Base-by-base conservation (phyloP, 2,113 vertebrate species). In the Lepus europaeus region DNA sequence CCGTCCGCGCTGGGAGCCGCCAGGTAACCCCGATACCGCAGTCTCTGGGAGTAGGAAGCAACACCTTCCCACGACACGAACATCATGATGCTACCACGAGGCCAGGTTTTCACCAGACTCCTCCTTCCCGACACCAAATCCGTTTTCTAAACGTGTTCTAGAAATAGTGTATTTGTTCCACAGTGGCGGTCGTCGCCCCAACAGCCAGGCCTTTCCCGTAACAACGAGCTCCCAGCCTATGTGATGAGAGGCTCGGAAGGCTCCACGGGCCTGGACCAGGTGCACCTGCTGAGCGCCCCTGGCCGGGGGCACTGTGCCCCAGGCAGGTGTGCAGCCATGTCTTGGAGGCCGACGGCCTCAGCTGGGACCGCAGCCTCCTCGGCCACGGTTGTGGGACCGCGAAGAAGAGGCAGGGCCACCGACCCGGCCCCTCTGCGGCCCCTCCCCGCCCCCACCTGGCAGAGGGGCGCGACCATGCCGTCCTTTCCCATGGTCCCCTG, bases 251-350 rank as follows among this genome's bases (percentile, higher is more conserved):
- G 51, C 12, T 12, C 22, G 33, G 51, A 39, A 22, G 23, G 4
- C 23, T 79, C 63, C 14, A 5, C 1, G 63, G 59, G 29, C 13
- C n/a, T 5, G 36, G 25, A 23, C 59, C 13, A 0, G 23, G 4
- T 13, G 27, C 2, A 6, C 27, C 20, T 6, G 0, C 73, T 39
- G 64, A 29, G 11, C 29, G 19, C 13, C 9, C 0, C 4, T 0
- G 29, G 51, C 29, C 89, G 25, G 53, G 9, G n/a, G 6, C 36
- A 0, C 0, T 2, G 0, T 8, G 0, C 1, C 11, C 5, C 0
- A 0, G 25, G 16, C 70, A 68, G 39, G 69, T 31, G 56, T 31
- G n/a, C 68, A 11, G 25, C 0, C 3, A 4, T 31, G 36, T 20
- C n/a, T 8, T 66, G 45, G 45, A 45, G 45, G 45, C 45, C 1